phyloP scores from a whole-genome alignment of 2,888 invertebrate species.

The Chrysolina oricalcia region DNA sequence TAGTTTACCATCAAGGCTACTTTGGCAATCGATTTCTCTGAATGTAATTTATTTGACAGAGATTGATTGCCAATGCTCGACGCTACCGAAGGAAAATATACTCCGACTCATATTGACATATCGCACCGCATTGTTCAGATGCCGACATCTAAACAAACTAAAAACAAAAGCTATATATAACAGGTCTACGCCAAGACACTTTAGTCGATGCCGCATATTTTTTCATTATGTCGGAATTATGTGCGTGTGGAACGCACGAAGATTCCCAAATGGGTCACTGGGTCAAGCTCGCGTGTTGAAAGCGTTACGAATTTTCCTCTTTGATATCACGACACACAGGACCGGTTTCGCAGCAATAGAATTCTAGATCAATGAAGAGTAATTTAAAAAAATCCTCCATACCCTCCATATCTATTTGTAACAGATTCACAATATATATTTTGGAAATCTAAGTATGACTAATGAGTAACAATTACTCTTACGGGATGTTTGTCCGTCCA shows the following conservation, averaged over 20 bases:
- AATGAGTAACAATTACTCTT: too few relatives aligned
- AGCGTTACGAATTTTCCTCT: background rate
- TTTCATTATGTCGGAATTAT: constrained; percentile 11
- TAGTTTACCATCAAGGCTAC: too few relatives aligned
- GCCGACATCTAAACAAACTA: background rate
- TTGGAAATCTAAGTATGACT: too few relatives aligned
- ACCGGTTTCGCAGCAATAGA: background rate
- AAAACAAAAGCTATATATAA: constrained; percentile 22
- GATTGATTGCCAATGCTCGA: too few relatives aligned
- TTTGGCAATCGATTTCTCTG: too few relatives aligned
- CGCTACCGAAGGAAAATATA: too few relatives aligned
- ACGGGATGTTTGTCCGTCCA: too few relatives aligned
- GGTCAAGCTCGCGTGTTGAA: constrained; percentile 29
- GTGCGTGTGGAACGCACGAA: constrained; percentile 21
- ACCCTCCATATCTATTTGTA: too few relatives aligned
- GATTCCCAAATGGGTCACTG: constrained; percentile 31
- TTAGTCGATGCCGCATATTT: background rate
- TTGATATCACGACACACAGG: constrained; percentile 5
- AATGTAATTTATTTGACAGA: too few relatives aligned
- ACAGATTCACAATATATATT: too few relatives aligned
- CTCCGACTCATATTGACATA: background rate
- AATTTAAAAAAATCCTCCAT: too few relatives aligned
- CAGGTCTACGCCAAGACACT: background rate
- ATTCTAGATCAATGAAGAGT: too few relatives aligned
- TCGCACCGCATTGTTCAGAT: background rate